Conservation (phyloP, 2,888 invertebrate genomes). For the Lycaena phlaeas region DNA sequence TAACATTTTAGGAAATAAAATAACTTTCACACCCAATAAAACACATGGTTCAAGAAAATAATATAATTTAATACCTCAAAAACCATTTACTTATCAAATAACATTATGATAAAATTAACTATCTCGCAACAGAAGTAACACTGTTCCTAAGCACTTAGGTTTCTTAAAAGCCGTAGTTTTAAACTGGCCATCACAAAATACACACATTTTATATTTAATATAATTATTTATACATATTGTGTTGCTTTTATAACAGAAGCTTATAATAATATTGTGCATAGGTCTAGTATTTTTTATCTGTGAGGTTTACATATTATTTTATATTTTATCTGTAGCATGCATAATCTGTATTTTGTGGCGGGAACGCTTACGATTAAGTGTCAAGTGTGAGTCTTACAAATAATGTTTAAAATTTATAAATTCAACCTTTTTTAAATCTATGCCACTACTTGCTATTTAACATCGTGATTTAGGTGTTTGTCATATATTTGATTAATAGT, state of each 20-base stretch:
- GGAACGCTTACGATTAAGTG: too few relatives aligned
- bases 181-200: too few relatives aligned
- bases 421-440: background rate
- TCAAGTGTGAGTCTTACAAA: too few relatives aligned
- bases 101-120: conserved; percentile 27
- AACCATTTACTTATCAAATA: conserved; percentile 38
- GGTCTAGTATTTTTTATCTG: background rate
- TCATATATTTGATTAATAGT: too few relatives aligned
- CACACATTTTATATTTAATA: background rate
- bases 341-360: too few relatives aligned
- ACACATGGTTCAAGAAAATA: conserved; percentile 44
- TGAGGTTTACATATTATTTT: background rate
- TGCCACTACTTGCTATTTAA: too few relatives aligned
- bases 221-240: background rate
- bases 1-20: too few relatives aligned
- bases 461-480: too few relatives aligned
- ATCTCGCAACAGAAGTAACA: conserved; percentile 24
- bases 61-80: conserved; percentile 56
- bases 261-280: background rate
- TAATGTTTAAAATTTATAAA: conserved; percentile 4
- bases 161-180: background rate
- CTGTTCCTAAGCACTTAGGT: conserved; percentile 1
- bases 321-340: background rate
- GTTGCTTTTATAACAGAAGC: background rate
- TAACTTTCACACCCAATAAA: too few relatives aligned